A percentile compares a stretch with the other conserved stretches of the same genome.
Conservation (phyloP, 2,797 vertebrate species). For the Champsocephalus gunnari region DNA sequence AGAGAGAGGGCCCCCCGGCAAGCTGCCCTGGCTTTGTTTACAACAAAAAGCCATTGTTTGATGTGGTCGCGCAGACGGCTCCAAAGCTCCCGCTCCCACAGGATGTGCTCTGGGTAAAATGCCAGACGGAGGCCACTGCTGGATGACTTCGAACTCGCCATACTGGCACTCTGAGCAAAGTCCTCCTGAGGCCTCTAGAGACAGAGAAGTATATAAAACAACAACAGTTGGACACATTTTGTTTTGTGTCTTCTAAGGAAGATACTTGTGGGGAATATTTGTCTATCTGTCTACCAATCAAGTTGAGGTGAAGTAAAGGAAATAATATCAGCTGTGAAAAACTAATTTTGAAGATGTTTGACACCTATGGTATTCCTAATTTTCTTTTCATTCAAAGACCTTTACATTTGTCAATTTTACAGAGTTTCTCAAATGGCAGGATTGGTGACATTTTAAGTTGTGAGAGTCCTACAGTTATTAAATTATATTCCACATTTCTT, state of each 20-base stretch:
- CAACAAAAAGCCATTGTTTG: slow-evolving; percentile 90
- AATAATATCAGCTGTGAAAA: not conserved
- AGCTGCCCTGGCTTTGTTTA: slow-evolving; percentile 89
- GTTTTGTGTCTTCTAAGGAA: slow-evolving; percentile 48
- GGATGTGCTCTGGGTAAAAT: slow-evolving; percentile 87
- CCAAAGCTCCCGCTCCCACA: slow-evolving; percentile 86
- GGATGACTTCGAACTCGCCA: slow-evolving; percentile 79
- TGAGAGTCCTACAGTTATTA: slow-evolving; percentile 36
- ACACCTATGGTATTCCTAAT: slow-evolving; percentile 14
- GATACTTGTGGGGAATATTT: slow-evolving; percentile 39
- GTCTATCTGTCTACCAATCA: slow-evolving; percentile 20
- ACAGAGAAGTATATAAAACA: slow-evolving; percentile 68
- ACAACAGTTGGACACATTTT: slow-evolving; percentile 55
- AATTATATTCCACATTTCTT: slow-evolving; percentile 47
- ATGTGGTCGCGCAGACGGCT: slow-evolving; percentile 84
- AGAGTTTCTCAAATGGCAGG: slow-evolving; percentile 21
- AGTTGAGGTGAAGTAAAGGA: slow-evolving; percentile 26
- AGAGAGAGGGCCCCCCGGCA: slow-evolving; percentile 79
- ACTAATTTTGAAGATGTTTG: not conserved
- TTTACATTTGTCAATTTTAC: slow-evolving; percentile 8
- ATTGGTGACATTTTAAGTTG: slow-evolving; percentile 48
- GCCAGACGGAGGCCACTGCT: slow-evolving; percentile 84
- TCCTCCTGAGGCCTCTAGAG: slow-evolving; percentile 63
- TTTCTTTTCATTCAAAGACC: slow-evolving; percentile 35
- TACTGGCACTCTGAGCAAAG: slow-evolving; percentile 65